Base-by-base conservation (phyloP, 2,888 invertebrate genomes). In the Pseudolycoriella hygida region DNA sequence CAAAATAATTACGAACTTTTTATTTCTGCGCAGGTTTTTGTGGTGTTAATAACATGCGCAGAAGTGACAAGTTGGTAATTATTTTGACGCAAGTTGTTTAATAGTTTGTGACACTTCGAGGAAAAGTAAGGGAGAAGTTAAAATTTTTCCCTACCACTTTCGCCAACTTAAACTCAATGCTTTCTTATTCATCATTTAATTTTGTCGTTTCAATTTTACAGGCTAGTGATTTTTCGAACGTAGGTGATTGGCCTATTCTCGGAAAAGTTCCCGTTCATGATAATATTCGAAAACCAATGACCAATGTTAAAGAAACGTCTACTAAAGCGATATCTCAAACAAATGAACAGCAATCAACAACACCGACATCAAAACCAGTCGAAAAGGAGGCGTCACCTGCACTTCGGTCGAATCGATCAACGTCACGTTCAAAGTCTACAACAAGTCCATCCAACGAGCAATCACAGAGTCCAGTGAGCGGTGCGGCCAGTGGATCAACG, bases 171-270 rank as follows among this genome's bases (percentile, higher is more conserved):
- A n/a, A n/a, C n/a, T n/a, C n/a, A n/a, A n/a, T n/a, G n/a, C n/a
- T n/a, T n/a, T n/a, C n/a, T n/a, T n/a, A n/a, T n/a, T n/a, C n/a
- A n/a, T n/a, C n/a, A n/a, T n/a, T n/a, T n/a, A n/a, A n/a, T n/a
- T n/a, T n/a, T n/a, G n/a, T n/a, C n/a, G n/a, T n/a, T n/a, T n/a
- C n/a, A n/a, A n/a, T n/a, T n/a, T 40, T 45, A 8, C 72, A 88
- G 87, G 83, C 84, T 51, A 83, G 84, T 61, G 83, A 85, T 66
- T 84, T 90, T 67, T 77, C 81, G 52, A 86, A 89, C 68, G 83
- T 83, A 56, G 81, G 84, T 53, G 90, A 90, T 66, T 93, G 92
- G 92, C 92, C 93, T 55, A 80, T 88, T 53, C 71, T 92, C 53
- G 84, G 85, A 54, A 74, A 77, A 61, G 73, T 70, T 62, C 68